These are phyloP conservation scores for Hemitrygon akajei DNA, from an alignment of 2,797 vertebrate species.

Conservation along the genomic window DNA sequence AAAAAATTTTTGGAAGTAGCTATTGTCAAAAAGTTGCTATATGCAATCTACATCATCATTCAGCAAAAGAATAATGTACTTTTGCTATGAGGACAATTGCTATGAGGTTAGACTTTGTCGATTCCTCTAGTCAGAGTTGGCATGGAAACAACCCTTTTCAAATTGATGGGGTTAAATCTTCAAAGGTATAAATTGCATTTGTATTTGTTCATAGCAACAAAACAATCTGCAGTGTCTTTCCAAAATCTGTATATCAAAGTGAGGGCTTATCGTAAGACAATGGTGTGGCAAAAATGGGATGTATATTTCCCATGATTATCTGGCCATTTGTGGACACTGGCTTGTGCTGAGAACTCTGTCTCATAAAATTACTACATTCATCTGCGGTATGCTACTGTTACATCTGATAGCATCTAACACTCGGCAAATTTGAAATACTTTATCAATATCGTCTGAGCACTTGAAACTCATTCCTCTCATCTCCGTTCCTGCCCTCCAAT, in stretches of 20 bases:
- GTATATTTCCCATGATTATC: background rate
- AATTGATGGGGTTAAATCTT: background rate
- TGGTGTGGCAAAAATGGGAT: background rate
- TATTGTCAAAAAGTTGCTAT: background rate
- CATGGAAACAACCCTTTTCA: conserved; percentile 19
- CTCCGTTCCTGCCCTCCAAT: no score
- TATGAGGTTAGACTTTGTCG: background rate
- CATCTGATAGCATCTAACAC: background rate
- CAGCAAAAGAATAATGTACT: background rate
- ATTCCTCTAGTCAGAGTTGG: background rate
- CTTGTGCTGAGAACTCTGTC: background rate
- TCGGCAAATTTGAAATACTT: background rate
- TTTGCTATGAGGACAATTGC: background rate
- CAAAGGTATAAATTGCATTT: background rate
- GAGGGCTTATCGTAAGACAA: background rate
- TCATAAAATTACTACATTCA: background rate
- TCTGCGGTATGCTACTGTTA: background rate
- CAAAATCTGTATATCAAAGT: background rate
- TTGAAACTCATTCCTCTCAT: background rate
- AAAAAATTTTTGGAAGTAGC: background rate
- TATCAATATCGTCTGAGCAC: background rate
- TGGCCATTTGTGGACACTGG: background rate
- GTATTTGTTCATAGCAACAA: background rate
- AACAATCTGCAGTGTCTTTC: background rate
- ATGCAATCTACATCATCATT: background rate